Evolutionary conservation across 2,888 invertebrate genomes (phyloP).

Genomic region (Latheticus oryzae): DNA sequence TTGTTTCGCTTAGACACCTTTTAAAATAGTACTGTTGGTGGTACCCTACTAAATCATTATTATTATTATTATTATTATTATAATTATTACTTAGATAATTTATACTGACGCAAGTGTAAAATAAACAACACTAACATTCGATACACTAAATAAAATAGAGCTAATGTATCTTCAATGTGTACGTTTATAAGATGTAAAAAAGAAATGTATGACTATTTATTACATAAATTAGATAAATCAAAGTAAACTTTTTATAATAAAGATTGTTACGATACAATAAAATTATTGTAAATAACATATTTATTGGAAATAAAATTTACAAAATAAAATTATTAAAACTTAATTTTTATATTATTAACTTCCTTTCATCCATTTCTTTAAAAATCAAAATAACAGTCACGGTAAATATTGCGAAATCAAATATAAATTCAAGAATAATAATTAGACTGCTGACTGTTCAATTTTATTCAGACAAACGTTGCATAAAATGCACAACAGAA

Average conservation of each 20-base stretch:
- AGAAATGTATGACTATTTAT: constrained; percentile 42
- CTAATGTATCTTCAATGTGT: constrained; percentile 41
- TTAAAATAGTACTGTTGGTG: constrained; percentile 7
- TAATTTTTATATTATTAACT: too few species aligned
- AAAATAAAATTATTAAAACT: constrained; percentile 33
- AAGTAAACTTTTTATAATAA: constrained; percentile 43
- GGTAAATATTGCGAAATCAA: too few species aligned
- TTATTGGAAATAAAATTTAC: constrained; percentile 42
- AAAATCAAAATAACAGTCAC: constrained; percentile 3
- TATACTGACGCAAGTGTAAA: constrained; percentile 31
- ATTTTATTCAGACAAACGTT: too few species aligned
- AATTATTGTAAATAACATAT: constrained; percentile 40
- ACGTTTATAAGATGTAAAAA: constrained; percentile 41
- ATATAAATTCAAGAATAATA: too few species aligned
- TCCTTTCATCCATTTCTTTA: constrained; percentile 4
- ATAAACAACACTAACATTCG: constrained; percentile 29
- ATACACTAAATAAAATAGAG: constrained; percentile 36
- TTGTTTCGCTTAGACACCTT: constrained; percentile 9
- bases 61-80: too few species aligned
- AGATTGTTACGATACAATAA: constrained; percentile 43
- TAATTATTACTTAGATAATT: constrained; percentile 10
- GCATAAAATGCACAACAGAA: too few species aligned
- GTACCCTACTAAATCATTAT: constrained; percentile 22
- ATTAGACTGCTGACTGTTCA: too few species aligned
- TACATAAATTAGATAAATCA: constrained; percentile 40